phyloP scores from a whole-genome alignment of 2,888 invertebrate species.

The Brassicogethes aeneus region DNA sequence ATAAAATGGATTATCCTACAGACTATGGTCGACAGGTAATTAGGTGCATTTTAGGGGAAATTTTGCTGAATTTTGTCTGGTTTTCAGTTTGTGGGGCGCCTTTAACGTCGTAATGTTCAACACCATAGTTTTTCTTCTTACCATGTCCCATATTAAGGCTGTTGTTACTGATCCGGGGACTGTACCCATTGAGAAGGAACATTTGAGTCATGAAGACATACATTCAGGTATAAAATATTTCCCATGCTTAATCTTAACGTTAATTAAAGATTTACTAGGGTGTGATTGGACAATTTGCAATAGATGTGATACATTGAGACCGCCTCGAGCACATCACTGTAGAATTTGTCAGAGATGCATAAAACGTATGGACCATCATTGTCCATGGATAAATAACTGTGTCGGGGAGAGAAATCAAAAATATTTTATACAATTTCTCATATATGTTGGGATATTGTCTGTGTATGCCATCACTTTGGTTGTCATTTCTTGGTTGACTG shows the following conservation, averaged over 20 bases:
- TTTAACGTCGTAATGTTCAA: slow-evolving; percentile 74
- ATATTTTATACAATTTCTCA: slow-evolving; percentile 80
- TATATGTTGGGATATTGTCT: slow-evolving; percentile 61
- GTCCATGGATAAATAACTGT: slow-evolving; percentile 90
- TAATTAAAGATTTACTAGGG: slow-evolving; percentile 25
- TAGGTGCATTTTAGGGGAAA: too few relatives aligned
- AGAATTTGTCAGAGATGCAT: slow-evolving; percentile 79
- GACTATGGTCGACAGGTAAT: slow-evolving; percentile 69
- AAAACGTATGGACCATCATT: slow-evolving; percentile 77
- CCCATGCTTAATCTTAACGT: too few relatives aligned
- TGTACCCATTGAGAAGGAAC: slow-evolving; percentile 65
- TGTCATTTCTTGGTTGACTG: slow-evolving; percentile 61
- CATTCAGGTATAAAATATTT: too few relatives aligned
- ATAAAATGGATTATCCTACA: slow-evolving; percentile 74
- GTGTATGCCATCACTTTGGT: slow-evolving; percentile 62
- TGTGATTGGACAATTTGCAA: slow-evolving; percentile 72
- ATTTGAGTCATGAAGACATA: slow-evolving; percentile 73
- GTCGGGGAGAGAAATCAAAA: slow-evolving; percentile 89
- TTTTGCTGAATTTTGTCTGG: too few relatives aligned
- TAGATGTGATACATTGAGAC: slow-evolving; percentile 71
- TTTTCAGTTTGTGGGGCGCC: slow-evolving; percentile 70
- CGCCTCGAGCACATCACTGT: slow-evolving; percentile 82
- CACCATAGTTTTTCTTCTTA: slow-evolving; percentile 62
- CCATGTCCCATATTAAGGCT: slow-evolving; percentile 72
- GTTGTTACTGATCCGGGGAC: slow-evolving; percentile 85